A percentile compares a stretch with the other conserved stretches of the same genome.
These are phyloP conservation scores for Drosophila asahinai DNA, from an alignment of 1,140 invertebrate genomes.

Conservation along the genomic window DNA sequence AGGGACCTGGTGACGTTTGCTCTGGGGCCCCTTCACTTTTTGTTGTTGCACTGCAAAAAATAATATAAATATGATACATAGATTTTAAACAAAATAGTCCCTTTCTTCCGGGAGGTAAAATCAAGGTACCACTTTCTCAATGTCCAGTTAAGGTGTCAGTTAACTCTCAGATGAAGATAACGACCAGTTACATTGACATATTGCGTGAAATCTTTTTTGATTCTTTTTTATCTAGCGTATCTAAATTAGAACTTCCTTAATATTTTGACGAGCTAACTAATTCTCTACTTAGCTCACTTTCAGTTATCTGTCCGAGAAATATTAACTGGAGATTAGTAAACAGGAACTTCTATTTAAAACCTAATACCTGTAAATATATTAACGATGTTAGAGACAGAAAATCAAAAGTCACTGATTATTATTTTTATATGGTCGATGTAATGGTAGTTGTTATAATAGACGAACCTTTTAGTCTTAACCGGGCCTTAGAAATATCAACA, in stretches of 20 bases:
- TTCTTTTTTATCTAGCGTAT: too few species aligned
- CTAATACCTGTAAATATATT: not conserved
- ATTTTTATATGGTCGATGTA: too few species aligned
- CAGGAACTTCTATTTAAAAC: not conserved
- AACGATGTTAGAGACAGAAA: not conserved
- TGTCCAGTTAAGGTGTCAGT: not conserved
- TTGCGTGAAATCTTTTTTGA: too few species aligned
- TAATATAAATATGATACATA: not conserved
- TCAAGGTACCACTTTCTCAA: not conserved
- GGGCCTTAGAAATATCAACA: not conserved
- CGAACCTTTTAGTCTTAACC: not conserved
- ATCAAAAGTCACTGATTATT: too few species aligned
- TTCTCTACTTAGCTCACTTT: too few species aligned
- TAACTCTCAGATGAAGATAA: not conserved
- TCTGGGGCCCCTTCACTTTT: slow-evolving; percentile 76
- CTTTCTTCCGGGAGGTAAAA: too few species aligned
- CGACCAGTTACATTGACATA: not conserved
- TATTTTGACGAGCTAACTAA: not conserved
- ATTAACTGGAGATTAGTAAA: not conserved
- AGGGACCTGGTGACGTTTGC: slow-evolving; percentile 61
- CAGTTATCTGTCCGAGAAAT: not conserved
- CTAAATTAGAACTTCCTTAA: not conserved
- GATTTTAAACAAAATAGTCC: not conserved
- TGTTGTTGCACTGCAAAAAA: slow-evolving; percentile 42
- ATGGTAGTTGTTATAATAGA: too few species aligned